phyloP scores from a whole-genome alignment of 2,113 vertebrate genomes.

The Cinclus mexicanus region DNA sequence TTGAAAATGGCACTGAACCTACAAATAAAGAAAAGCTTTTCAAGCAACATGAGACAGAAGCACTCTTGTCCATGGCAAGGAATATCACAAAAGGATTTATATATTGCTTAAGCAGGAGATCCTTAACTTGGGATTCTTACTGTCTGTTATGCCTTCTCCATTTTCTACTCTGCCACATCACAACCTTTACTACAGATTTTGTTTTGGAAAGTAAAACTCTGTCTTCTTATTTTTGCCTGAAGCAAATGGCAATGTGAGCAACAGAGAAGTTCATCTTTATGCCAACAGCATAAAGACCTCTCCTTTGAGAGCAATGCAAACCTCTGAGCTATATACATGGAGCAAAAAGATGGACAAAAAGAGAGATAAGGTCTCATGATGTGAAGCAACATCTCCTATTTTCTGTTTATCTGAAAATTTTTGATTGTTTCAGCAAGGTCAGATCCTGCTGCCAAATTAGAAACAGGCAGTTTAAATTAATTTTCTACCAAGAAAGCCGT shows the following conservation, averaged over 20 bases:
- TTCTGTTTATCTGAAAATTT: background rate
- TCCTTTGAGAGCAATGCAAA: background rate
- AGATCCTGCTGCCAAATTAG: background rate
- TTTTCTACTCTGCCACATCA: background rate
- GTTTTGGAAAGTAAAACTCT: background rate
- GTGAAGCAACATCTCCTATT: background rate
- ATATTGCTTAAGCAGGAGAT: background rate
- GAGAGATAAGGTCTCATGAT: background rate
- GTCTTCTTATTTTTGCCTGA: background rate
- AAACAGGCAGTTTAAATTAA: background rate
- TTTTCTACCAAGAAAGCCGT: background rate
- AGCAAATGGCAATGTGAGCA: background rate
- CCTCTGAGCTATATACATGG: background rate
- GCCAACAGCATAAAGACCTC: background rate
- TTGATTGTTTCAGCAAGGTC: background rate
- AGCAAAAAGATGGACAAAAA: background rate
- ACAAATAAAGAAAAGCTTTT: background rate
- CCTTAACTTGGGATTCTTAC: background rate
- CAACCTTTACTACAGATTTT: background rate
- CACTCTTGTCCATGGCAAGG: background rate
- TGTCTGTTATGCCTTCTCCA: background rate
- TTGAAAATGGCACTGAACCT: background rate
- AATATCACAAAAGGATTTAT: background rate
- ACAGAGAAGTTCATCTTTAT: background rate
- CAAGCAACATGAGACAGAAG: background rate